Percentiles rank a stretch among this genome's conserved stretches.
Conservation (phyloP, 2,888 invertebrate genomes). For the Dusona sp. region DNA sequence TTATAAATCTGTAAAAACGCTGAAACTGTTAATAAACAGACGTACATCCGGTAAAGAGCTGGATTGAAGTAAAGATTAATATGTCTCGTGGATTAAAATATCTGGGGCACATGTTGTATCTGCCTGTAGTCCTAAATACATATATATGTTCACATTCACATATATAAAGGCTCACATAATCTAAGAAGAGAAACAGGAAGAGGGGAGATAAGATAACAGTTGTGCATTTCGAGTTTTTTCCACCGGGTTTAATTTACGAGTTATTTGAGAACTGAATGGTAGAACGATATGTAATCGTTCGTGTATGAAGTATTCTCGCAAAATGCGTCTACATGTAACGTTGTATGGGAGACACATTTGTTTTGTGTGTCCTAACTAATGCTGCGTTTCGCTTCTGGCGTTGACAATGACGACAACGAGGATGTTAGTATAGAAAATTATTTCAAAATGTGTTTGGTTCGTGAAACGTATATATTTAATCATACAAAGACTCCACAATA, state of each 20-base stretch:
- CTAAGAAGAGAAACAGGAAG: conserved; percentile 49
- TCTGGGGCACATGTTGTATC: conserved; percentile 9
- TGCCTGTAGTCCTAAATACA: not conserved
- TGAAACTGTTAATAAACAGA: not conserved
- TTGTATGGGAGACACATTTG: not conserved
- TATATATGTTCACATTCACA: too few relatives aligned
- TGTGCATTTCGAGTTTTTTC: conserved; percentile 36
- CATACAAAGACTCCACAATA: conserved; percentile 2
- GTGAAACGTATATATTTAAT: conserved; percentile 17
- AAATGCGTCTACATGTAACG: conserved; percentile 21
- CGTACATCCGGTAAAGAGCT: not conserved
- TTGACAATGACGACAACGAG: conserved; percentile 17
- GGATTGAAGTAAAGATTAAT: conserved; percentile 1
- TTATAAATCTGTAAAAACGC: not conserved
- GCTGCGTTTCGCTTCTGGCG: conserved; percentile 4
- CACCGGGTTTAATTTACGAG: conserved; percentile 47
- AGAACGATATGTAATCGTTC: conserved; percentile 7
- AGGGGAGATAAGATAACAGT: conserved; percentile 57
- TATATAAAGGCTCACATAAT: not conserved
- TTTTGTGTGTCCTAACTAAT: conserved; percentile 28
- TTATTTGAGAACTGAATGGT: conserved; percentile 38
- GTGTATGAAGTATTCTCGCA: conserved; percentile 4
- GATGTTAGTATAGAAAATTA: conserved; percentile 21
- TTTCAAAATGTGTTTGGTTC: conserved; percentile 15
- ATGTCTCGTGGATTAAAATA: conserved; percentile 19